Conservation (phyloP, 1,140 invertebrate species). For the Stratiolaelaps scimitus region DNA sequence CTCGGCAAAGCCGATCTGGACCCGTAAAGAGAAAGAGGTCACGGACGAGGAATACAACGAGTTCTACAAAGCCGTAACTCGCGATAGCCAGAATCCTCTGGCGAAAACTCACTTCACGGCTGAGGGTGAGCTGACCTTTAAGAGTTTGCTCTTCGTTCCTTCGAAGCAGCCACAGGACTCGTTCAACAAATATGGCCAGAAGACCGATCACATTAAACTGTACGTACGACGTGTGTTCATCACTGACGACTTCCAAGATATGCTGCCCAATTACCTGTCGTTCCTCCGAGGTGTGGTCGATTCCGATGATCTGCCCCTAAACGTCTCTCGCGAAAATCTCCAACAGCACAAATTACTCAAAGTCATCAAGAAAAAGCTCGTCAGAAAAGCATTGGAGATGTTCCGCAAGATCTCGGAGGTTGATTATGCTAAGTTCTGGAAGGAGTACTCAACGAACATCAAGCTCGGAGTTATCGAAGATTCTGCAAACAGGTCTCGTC, state of each 20-base stretch:
- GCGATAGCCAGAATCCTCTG: conserved; percentile 72
- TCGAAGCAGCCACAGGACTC: conserved; percentile 73
- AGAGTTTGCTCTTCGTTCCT: conserved; percentile 85
- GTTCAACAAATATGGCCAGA: conserved; percentile 88
- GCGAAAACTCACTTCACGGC: conserved; percentile 89
- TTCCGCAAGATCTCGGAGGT: conserved; percentile 77
- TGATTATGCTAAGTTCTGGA: conserved; percentile 91
- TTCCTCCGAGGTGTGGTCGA: conserved; percentile 95
- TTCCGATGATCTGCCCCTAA: conserved; percentile 96
- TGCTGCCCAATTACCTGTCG: conserved; percentile 94
- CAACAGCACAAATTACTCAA: conserved; percentile 96
- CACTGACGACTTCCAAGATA: conserved; percentile 97
- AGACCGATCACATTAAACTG: conserved; percentile 82
- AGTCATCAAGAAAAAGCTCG: conserved; percentile 95
- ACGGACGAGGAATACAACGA: conserved; percentile 43
- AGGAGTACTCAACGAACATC: conserved; percentile 96
- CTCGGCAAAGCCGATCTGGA: conserved; percentile 37
- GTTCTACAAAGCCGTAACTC: conserved; percentile 88
- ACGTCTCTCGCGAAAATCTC: conserved; percentile 92
- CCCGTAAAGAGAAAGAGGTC: conserved; percentile 36
- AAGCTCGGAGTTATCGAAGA: conserved; percentile 98
- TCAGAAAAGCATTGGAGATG: conserved; percentile 94
- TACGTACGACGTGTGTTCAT: conserved; percentile 97
- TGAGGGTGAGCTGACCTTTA: conserved; percentile 97
- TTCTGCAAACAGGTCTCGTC: conserved; percentile 78